These are phyloP conservation scores for Sardina pilchardus DNA, from an alignment of 2,113 vertebrate genomes.

Conservation along the genomic window DNA sequence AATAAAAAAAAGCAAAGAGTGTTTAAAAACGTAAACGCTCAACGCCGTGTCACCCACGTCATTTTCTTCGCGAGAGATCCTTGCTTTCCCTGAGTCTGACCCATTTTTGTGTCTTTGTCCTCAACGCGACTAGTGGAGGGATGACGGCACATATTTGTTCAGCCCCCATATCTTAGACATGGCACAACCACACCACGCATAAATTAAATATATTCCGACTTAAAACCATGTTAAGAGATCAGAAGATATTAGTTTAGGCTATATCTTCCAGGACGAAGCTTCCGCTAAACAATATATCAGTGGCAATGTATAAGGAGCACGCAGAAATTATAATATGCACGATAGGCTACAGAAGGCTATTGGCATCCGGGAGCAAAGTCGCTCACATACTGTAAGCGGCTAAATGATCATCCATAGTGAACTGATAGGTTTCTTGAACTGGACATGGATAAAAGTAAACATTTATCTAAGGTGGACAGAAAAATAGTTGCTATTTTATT, in stretches of 20 bases:
- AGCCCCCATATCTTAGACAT: background rate
- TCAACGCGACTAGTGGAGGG: constrained; percentile 45
- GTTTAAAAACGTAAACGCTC: background rate
- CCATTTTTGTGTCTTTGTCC: constrained; percentile 75
- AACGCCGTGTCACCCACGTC: background rate
- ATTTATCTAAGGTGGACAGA: background rate
- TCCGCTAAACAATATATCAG: background rate
- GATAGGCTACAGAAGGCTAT: background rate
- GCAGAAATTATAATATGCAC: background rate
- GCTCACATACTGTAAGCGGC: background rate
- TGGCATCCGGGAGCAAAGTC: background rate
- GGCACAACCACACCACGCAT: constrained; percentile 7
- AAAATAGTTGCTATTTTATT: background rate
- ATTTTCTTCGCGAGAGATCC: constrained; percentile 24
- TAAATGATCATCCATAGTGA: background rate
- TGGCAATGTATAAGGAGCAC: background rate
- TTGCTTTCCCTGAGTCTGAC: constrained; percentile 60
- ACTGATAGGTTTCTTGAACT: background rate
- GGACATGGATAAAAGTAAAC: background rate
- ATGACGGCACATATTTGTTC: constrained; percentile 26
- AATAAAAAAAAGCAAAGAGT: background rate
- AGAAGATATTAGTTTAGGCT: background rate
- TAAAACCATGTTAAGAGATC: background rate
- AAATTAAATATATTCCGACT: background rate
- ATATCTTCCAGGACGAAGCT: too few relatives aligned